Percentiles rank a stretch among this genome's conserved stretches.
phyloP scores from a whole-genome alignment of 2,888 invertebrate genomes.

The Apomyelois bistriatella region DNA sequence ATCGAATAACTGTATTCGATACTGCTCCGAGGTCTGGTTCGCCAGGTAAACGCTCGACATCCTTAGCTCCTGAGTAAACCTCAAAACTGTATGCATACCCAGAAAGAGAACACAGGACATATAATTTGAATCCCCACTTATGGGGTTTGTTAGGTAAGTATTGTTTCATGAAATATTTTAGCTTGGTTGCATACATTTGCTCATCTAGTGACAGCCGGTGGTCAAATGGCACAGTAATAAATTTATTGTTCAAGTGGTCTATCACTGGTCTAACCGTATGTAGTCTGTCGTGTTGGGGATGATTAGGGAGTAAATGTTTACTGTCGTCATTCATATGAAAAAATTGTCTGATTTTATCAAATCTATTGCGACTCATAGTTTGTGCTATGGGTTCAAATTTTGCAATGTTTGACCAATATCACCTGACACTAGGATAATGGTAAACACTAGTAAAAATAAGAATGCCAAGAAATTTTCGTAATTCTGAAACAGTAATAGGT shows the following conservation, averaged over 20 bases:
- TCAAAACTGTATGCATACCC: not conserved
- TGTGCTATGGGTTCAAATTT: not conserved
- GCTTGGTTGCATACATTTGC: not conserved
- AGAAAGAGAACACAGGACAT: not conserved
- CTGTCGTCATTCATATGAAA: constrained; percentile 18
- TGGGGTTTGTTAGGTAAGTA: not conserved
- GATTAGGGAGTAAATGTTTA: constrained; percentile 24
- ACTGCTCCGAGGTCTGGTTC: constrained; percentile 11
- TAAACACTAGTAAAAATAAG: constrained; percentile 20
- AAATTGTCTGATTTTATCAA: constrained; percentile 18
- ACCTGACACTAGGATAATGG: constrained; percentile 17
- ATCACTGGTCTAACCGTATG: no score
- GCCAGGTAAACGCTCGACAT: not conserved
- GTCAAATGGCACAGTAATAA: not conserved
- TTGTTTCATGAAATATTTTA: not conserved
- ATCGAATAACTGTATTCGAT: constrained; percentile 17
- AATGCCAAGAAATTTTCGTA: constrained; percentile 19
- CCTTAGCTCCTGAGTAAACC: not conserved
- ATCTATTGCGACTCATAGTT: constrained; percentile 17
- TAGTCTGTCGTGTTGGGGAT: constrained; percentile 16
- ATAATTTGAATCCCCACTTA: not conserved
- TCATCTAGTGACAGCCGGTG: not conserved
- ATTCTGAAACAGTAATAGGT: not conserved
- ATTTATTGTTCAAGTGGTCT: not conserved
- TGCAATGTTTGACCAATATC: constrained; percentile 14